Evolutionary conservation across 2,797 vertebrate genomes (phyloP).

Genomic region (Ctenopoma kingsleyae): DNA sequence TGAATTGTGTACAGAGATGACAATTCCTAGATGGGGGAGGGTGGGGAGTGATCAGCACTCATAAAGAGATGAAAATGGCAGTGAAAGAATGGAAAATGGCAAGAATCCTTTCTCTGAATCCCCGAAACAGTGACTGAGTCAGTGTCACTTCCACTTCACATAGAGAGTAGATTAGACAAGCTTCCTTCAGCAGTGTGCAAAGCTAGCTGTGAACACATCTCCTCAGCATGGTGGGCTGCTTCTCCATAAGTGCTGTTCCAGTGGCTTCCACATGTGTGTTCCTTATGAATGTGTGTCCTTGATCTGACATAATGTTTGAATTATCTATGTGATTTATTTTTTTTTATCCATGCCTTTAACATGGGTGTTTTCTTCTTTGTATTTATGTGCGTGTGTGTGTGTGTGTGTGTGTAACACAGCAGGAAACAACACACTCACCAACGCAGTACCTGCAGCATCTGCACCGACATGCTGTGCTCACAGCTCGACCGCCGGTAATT

Average conservation of each 20-base stretch:
- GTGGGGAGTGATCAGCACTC: not conserved
- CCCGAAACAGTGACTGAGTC: slow-evolving; percentile 21
- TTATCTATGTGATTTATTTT: slow-evolving; percentile 6
- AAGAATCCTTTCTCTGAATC: slow-evolving; percentile 2
- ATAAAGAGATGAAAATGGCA: slow-evolving; percentile 27
- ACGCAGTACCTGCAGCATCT: slow-evolving; percentile 69
- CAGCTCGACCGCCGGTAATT: slow-evolving; percentile 67
- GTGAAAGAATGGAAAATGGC: slow-evolving; percentile 21
- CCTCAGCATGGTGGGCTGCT: slow-evolving; percentile 40
- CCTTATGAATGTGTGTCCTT: slow-evolving; percentile 12
- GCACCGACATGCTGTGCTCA: slow-evolving; percentile 66
- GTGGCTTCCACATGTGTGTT: slow-evolving; percentile 30
- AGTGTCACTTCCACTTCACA: slow-evolving; percentile 33
- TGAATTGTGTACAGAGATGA: not conserved
- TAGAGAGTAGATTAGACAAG: slow-evolving; percentile 48
- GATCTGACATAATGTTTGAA: slow-evolving; percentile 22
- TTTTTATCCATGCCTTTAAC: not conserved
- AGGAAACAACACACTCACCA: slow-evolving; percentile 42
- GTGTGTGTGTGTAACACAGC: slow-evolving; percentile 25
- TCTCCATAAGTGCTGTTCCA: slow-evolving; percentile 39
- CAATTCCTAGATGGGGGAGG: not conserved
- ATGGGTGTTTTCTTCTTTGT: not conserved
- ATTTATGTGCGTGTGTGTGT: slow-evolving; percentile 9
- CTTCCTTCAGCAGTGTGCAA: slow-evolving; percentile 39
- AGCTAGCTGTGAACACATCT: slow-evolving; percentile 24